These are phyloP conservation scores for Trematomus bernacchii DNA, from an alignment of 2,797 vertebrate genomes.

Conservation along the genomic window DNA sequence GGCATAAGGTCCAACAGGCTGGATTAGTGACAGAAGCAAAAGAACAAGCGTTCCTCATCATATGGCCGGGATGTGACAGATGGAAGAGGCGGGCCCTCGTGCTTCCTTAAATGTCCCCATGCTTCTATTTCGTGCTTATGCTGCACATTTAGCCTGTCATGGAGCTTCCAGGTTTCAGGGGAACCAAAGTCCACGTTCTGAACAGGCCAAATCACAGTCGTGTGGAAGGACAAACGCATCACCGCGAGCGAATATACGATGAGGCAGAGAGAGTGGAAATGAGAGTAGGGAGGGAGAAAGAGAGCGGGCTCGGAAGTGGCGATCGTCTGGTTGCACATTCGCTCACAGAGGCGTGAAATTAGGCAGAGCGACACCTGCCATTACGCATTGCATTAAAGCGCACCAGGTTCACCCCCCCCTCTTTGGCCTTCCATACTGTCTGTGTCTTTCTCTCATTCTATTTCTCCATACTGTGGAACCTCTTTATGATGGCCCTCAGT, in stretches of 20 bases:
- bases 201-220: slow-evolving; percentile 46
- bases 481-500: slow-evolving; percentile 74
- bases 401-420: slow-evolving; percentile 48
- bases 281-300: slow-evolving; percentile 29
- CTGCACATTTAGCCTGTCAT: slow-evolving; percentile 65
- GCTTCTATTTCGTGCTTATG: slow-evolving; percentile 56
- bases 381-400: slow-evolving; percentile 75
- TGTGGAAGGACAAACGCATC: slow-evolving; percentile 57
- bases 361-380: slow-evolving; percentile 83
- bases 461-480: slow-evolving; percentile 56
- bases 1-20: slow-evolving; percentile 44
- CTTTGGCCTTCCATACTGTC: slow-evolving; percentile 54
- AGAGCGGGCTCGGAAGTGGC: slow-evolving; percentile 59
- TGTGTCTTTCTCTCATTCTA: slow-evolving; percentile 27
- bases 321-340: slow-evolving; percentile 74
- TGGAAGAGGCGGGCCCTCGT: slow-evolving; percentile 58
- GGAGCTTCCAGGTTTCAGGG: slow-evolving; percentile 40
- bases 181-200: slow-evolving; percentile 42
- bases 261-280: slow-evolving; percentile 43
- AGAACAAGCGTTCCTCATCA: slow-evolving; percentile 48
- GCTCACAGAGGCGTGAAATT: slow-evolving; percentile 83
- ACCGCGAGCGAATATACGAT: slow-evolving; percentile 36
- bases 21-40: slow-evolving; percentile 51
- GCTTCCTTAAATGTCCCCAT: slow-evolving; percentile 57
- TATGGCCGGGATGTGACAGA: slow-evolving; percentile 62